These are phyloP conservation scores for Paramuricea clavata DNA, from an alignment of 92 coral and sea anemone genomes.

Conservation along the genomic window DNA sequence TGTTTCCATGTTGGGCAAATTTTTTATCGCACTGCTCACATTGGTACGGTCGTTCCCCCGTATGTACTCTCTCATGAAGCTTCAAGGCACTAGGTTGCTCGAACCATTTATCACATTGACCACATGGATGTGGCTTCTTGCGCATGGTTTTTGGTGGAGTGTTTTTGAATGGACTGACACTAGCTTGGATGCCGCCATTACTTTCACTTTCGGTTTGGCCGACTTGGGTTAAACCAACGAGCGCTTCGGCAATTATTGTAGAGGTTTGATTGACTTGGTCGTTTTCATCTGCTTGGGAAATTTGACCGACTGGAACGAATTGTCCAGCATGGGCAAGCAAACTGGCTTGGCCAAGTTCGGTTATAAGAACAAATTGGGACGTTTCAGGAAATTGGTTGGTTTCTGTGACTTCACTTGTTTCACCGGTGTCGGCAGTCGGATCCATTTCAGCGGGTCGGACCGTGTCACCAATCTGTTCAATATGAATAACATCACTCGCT, in stretches of 20 bases:
- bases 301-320: neutral
- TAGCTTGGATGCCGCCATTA: neutral
- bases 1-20: conserved; percentile 9
- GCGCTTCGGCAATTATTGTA: conserved; percentile 2
- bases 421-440: neutral
- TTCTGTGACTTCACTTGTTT: neutral
- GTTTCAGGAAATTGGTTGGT: neutral
- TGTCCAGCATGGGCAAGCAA: neutral
- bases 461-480: neutral
- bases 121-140: conserved; percentile 1
- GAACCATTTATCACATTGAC: conserved; percentile 13
- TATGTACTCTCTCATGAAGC: conserved; percentile 5
- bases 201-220: neutral
- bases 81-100: conserved; percentile 15
- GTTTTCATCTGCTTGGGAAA: neutral
- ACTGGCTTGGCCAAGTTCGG: neutral
- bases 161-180: neutral
- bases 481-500: neutral
- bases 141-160: neutral
- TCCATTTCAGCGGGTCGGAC: neutral
- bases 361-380: neutral
- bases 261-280: neutral
- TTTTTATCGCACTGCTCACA: neutral
- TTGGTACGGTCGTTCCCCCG: conserved; percentile 4
- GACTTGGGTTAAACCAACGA: conserved; percentile 4